Evolutionary conservation across 2,113 vertebrate species (phyloP).

Genomic region (Pelodiscus sinensis): DNA sequence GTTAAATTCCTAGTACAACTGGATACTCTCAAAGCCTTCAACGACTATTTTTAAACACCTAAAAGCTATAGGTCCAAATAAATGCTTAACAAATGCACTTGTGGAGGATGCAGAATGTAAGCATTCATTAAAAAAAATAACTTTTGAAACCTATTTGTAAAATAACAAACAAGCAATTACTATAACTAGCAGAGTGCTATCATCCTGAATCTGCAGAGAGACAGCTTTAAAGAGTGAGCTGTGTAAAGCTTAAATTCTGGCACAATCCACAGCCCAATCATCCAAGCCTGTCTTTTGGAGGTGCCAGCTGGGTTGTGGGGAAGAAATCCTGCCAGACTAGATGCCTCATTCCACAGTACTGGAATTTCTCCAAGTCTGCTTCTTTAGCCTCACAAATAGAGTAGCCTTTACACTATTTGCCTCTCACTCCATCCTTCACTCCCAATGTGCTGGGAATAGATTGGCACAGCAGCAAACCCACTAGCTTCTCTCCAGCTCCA

Average conservation of each 20-base stretch:
- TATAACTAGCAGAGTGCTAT: background rate
- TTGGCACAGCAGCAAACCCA: background rate
- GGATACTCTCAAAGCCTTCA: background rate
- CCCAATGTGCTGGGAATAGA: background rate
- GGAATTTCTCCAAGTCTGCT: background rate
- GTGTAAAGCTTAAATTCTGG: background rate
- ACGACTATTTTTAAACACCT: background rate
- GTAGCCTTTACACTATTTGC: background rate
- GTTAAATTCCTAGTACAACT: background rate
- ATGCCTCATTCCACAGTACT: background rate
- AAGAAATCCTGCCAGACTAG: background rate
- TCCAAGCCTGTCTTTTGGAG: background rate
- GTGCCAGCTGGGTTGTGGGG: background rate
- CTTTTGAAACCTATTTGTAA: background rate
- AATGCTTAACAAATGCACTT: background rate
- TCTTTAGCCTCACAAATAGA: background rate
- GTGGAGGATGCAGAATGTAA: background rate
- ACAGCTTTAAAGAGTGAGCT: no score
- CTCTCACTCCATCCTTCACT: background rate
- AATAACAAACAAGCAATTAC: background rate
- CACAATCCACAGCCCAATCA: background rate
- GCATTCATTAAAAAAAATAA: background rate
- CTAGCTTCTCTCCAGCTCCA: background rate
- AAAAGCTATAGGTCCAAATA: background rate
- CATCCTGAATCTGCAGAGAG: background rate